phyloP scores from a whole-genome alignment of 2,797 vertebrate genomes.

The Aphelocoma californica region DNA sequence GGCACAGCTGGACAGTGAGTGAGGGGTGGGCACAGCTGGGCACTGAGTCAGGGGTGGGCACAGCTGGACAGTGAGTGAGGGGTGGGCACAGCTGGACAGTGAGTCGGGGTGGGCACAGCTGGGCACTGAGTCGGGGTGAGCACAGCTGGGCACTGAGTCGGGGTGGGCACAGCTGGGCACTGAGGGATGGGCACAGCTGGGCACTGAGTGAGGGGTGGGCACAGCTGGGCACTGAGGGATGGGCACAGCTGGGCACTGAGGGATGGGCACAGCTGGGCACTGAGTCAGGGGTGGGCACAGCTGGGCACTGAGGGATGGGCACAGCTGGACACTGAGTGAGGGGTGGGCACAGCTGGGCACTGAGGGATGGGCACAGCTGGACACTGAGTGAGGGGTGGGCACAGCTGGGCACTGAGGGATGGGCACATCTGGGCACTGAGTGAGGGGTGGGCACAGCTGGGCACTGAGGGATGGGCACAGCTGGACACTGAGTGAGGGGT shows the following conservation, averaged over 20 bases:
- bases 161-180: too few relatives aligned
- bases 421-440: too few relatives aligned
- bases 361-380: too few relatives aligned
- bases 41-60: too few relatives aligned
- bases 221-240: constrained; percentile 51
- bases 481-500: constrained; percentile 50
- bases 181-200: constrained; percentile 84
- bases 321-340: constrained; percentile 83
- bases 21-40: too few relatives aligned
- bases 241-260: too few relatives aligned
- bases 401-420: constrained; percentile 51
- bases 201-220: constrained; percentile 71
- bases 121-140: constrained; percentile 49
- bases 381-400: too few relatives aligned
- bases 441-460: too few relatives aligned
- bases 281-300: too few relatives aligned
- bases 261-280: constrained; percentile 52
- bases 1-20: constrained; percentile 53
- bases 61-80: too few relatives aligned
- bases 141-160: too few relatives aligned
- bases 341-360: constrained; percentile 52
- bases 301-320: constrained; percentile 61
- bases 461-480: not conserved
- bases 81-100: constrained; percentile 1
- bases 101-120: not conserved